Evolutionary conservation across 2,113 vertebrate genomes (phyloP).

Genomic region (Actinemys pallida): DNA sequence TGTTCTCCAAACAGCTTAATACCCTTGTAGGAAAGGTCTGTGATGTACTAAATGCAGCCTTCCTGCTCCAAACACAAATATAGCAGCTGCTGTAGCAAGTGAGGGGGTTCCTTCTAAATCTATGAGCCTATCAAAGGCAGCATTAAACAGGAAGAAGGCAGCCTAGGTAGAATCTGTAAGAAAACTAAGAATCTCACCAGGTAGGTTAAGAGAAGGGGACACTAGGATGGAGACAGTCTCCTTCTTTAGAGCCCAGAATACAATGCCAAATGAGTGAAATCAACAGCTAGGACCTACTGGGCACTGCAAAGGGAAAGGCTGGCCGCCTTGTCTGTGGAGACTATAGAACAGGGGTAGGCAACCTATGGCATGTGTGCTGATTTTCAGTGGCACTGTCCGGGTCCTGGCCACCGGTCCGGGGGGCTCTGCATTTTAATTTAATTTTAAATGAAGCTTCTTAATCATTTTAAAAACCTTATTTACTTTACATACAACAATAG

Average conservation of each 20-base stretch:
- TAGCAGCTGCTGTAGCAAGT: not conserved
- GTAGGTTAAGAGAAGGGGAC: not conserved
- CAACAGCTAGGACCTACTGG: not conserved
- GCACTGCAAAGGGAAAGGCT: not conserved
- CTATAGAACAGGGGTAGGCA: not conserved
- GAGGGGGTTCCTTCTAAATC: not conserved
- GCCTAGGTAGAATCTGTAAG: not conserved
- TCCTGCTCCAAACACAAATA: not conserved
- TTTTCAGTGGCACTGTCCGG: no score
- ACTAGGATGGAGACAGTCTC: not conserved
- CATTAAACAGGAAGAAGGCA: not conserved
- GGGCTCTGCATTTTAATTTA: no score
- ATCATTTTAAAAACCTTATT: no score
- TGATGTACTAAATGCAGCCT: not conserved
- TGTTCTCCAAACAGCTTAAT: slow-evolving; percentile 35
- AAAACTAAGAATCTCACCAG: not conserved
- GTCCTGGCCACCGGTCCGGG: no score
- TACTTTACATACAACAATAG: no score
- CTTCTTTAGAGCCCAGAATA: not conserved
- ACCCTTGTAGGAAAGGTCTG: not conserved
- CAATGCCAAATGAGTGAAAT: not conserved
- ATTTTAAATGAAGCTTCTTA: no score
- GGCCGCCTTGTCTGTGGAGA: not conserved
- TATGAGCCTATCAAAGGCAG: not conserved
- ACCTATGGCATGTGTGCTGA: no score